Evolutionary conservation across 2,888 invertebrate genomes (phyloP).

Genomic region (Euspilapteryx auroguttella): DNA sequence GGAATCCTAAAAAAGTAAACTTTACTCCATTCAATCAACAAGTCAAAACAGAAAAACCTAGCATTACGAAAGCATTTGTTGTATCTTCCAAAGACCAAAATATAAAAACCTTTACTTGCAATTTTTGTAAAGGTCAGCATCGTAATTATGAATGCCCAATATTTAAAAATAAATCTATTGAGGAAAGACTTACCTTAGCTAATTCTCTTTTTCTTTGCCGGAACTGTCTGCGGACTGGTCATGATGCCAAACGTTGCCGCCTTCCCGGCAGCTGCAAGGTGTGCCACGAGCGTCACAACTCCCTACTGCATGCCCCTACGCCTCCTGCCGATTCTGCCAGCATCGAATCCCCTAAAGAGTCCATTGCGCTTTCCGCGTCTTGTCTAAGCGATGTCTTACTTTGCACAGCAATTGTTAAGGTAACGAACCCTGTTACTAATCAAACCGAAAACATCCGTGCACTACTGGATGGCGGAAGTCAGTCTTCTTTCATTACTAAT

Average conservation of each 20-base stretch:
- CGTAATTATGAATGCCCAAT: not conserved
- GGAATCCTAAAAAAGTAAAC: not conserved
- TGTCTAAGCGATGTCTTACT: not conserved
- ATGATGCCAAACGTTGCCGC: not conserved
- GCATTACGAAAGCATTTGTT: not conserved
- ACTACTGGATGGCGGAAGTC: not conserved
- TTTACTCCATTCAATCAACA: not conserved
- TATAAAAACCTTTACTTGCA: not conserved
- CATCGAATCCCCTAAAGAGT: not conserved
- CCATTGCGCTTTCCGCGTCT: not conserved
- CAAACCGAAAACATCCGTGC: not conserved
- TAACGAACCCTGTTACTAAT: not conserved
- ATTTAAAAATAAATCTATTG: not conserved
- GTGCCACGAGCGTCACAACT: not conserved
- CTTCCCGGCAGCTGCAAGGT: not conserved
- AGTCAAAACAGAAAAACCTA: not conserved
- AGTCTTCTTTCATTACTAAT: conserved; percentile 1
- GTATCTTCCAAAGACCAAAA: too few species aligned
- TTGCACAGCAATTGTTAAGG: not conserved
- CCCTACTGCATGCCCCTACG: not conserved
- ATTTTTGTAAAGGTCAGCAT: not conserved
- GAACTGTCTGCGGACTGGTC: not conserved
- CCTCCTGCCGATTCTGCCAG: not conserved
- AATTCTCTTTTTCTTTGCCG: not conserved
- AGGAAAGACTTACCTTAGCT: not conserved